These are phyloP conservation scores for Siniperca scherzeri DNA, from an alignment of 2,797 vertebrate species.

Conservation along the genomic window DNA sequence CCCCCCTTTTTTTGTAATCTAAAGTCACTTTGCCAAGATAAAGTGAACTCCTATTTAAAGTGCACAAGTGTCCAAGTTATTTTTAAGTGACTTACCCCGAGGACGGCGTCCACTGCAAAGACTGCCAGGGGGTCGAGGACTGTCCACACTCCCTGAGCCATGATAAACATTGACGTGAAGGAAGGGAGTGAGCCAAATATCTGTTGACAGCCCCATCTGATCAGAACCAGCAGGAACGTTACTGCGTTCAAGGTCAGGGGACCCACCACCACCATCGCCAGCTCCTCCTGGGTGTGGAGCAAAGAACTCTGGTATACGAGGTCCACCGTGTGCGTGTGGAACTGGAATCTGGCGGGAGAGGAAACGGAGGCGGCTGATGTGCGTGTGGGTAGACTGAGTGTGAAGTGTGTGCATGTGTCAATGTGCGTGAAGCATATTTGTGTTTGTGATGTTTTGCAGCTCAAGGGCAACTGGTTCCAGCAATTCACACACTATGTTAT, in stretches of 20 bases:
- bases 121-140: slow-evolving; percentile 96
- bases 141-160: slow-evolving; percentile 96
- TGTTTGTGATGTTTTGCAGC: slow-evolving; percentile 52
- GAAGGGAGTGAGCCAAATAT: slow-evolving; percentile 94
- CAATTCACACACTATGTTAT: slow-evolving; percentile 48
- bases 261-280: slow-evolving; percentile 92
- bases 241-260: slow-evolving; percentile 92
- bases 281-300: slow-evolving; percentile 90
- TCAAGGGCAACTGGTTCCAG: slow-evolving; percentile 48
- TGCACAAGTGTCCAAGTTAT: slow-evolving; percentile 91
- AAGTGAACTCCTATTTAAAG: slow-evolving; percentile 91
- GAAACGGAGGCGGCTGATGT: slow-evolving; percentile 21
- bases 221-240: slow-evolving; percentile 92
- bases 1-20: slow-evolving; percentile 71
- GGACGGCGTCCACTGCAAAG: slow-evolving; percentile 94
- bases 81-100: slow-evolving; percentile 99
- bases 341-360: slow-evolving; percentile 87
- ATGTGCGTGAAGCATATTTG: slow-evolving; percentile 49
- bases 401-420: slow-evolving; percentile 52
- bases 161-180: slow-evolving; percentile 98
- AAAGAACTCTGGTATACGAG: slow-evolving; percentile 93
- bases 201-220: slow-evolving; percentile 97
- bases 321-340: slow-evolving; percentile 91
- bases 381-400: slow-evolving; percentile 14
- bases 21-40: slow-evolving; percentile 90